Evolutionary conservation across 53 echinoderm and acorn worm species (phyloP), one percentile per base, ranked within the genome.

Genomic region (Paracentrotus lividus): DNA sequence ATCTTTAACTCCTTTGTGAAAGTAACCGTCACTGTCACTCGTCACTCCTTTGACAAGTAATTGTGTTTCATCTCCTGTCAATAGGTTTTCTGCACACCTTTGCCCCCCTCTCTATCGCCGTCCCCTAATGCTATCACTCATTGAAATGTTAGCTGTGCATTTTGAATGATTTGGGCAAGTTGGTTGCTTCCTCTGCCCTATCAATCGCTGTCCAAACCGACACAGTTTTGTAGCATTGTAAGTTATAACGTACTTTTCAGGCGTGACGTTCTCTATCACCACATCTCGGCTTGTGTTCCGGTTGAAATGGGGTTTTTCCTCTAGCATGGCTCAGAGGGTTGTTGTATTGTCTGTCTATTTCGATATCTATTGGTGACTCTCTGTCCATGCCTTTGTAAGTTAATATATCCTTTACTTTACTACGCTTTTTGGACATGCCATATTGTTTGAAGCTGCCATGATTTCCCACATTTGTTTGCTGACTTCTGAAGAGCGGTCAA

Each of bases 21-120:
- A 86, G 44, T 86, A 56, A n/a, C 87, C 87, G 29, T 86, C 87
- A 54, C 87, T 53, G 18, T 86, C 87, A 55, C 45, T 86, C 8
- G 27, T 29, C 4, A 86, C 20, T 45, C 87, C 55, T 27, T 54
- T 54, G 34, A 86, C 55, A 23, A 86, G 56, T 21, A 86, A 10
- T 32, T 86, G 68, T 31, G 68, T 86, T 53, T 86, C 87, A 49
- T 51, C 53, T 53, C 55, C 55, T n/a, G n/a, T n/a, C n/a, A n/a
- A 23, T 51, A 86, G 55, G 24, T 51, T 53, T 55, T 18, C 4
- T 5, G 54, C 87, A 54, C 87, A 86, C 31, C 8, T 52, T 86
- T 86, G 49, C 8, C 87, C 87, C 3, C 87, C 87, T 14, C 26
- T 13, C 56, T 33, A 55, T 86, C 87, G 55, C 55, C 87, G 1